These are phyloP conservation scores for Elanus axillaris DNA, from an alignment of 2,113 vertebrate genomes.

Conservation along the genomic window DNA sequence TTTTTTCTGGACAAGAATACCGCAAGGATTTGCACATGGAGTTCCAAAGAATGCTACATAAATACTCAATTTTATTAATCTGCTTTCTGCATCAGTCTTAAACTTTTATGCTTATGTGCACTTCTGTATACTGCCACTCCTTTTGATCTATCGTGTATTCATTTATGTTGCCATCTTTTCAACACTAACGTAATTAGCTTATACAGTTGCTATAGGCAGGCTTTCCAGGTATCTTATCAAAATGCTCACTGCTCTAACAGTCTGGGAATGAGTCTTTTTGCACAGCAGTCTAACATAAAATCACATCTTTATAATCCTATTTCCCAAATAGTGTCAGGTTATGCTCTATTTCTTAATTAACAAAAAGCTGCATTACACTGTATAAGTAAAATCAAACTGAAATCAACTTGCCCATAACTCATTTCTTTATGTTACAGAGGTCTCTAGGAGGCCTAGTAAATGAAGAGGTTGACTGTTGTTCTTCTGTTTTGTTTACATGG, in stretches of 20 bases:
- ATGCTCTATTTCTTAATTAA: conserved; percentile 35
- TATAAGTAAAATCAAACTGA: neutral
- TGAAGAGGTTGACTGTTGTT: neutral
- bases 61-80: neutral
- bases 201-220: neutral
- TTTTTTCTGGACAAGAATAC: neutral
- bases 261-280: conserved; percentile 3
- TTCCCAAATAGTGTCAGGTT: neutral
- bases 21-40: neutral
- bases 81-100: neutral
- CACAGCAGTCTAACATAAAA: conserved; percentile 24
- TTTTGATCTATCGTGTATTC: neutral
- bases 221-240: neutral
- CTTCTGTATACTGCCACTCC: neutral
- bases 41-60: neutral
- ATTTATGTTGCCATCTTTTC: neutral
- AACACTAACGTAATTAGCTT: neutral
- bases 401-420: neutral
- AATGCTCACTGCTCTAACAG: neutral
- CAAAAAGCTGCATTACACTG: neutral
- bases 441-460: neutral
- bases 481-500: neutral
- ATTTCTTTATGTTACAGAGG: neutral
- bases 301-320: conserved; percentile 28
- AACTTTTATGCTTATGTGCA: neutral